Conservation (phyloP, 2,113 vertebrate species). For the Melospiza georgiana region DNA sequence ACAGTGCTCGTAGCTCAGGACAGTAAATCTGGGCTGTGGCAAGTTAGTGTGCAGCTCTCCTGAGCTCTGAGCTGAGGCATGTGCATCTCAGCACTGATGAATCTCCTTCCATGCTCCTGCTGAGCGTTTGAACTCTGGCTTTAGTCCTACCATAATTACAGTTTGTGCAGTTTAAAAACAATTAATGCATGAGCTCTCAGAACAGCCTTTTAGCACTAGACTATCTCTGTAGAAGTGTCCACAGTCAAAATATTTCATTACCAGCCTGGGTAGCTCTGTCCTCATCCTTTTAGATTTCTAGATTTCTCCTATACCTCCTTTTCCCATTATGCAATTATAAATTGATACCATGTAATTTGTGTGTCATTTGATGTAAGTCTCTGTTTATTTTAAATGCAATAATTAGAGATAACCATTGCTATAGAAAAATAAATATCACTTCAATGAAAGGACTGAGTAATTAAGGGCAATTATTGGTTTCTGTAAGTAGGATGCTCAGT, state of each 20-base stretch:
- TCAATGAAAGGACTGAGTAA: slow-evolving; percentile 23
- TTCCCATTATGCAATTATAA: slow-evolving; percentile 33
- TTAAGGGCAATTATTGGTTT: slow-evolving; percentile 36
- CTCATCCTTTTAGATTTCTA: slow-evolving; percentile 4
- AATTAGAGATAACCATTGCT: slow-evolving; percentile 68
- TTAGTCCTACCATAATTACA: slow-evolving; percentile 48
- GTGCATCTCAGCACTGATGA: neutral
- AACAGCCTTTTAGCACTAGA: neutral
- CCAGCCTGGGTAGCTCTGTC: neutral
- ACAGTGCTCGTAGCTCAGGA: neutral
- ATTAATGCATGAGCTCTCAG: neutral
- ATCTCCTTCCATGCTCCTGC: neutral
- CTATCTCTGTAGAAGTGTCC: neutral
- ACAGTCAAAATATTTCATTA: slow-evolving; percentile 46
- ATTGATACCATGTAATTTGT: slow-evolving; percentile 31
- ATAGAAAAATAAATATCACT: slow-evolving; percentile 64
- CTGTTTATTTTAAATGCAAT: slow-evolving; percentile 55
- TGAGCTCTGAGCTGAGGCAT: neutral
- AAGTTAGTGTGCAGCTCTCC: neutral
- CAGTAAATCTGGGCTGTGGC: neutral
- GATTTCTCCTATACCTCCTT: neutral
- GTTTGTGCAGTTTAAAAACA: slow-evolving; percentile 13
- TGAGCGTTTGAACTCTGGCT: slow-evolving; percentile 3
- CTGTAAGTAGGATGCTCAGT: neutral
- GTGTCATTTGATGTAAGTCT: neutral